Base-by-base conservation (phyloP, 2,797 vertebrate species). In the Trachurus trachurus region DNA sequence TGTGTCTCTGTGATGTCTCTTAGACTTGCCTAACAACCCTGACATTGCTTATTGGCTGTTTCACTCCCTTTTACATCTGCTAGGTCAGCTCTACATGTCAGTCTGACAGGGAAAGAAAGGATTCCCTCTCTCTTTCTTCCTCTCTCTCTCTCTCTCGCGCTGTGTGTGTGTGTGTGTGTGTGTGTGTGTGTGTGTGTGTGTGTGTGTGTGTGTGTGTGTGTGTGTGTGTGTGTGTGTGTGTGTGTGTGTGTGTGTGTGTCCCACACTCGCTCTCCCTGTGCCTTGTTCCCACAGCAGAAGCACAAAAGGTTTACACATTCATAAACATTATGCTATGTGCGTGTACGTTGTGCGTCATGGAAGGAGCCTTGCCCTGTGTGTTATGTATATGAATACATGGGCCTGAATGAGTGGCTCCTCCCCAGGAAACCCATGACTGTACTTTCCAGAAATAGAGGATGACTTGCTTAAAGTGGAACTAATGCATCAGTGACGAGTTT, bases 371-470 rank as follows among this genome's bases (percentile, higher is more conserved):
- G 80, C 80, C 57, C 50, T 5, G 5, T 74, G 77, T 79, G 67
- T 84, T 81, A 81, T 88, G 88, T 89, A 88, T 90, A 92, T 90
- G 86, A 92, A 93, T 92, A 87, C 83, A 87, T 61, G 79, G 74
- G 29, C 34, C 34, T 37, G 34, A 37, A 37, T 37, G 68, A 80
- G 66, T 42, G 56, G 69, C 84, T 88, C 87, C 87, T 88, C 82
- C 83, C 86, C 67, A 78, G 80, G 81, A 92, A 88, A 90, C 71
- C 88, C 81, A 84, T 87, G 88, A 90, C 88, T 87, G 74, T 84
- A 86, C 81, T 82, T 87, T 89, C 89, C 93, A 87, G 74, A 93
- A 94, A 94, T 93, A 93, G 93, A 89, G 37, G 69, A 79, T 90
- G 87, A 90, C 82, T 86, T 78, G 67, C 78, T 87, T 74, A 78